Percentiles rank a stretch among this genome's conserved stretches.
Evolutionary conservation across 64 coral and sea anemone genomes (phyloP).

Genomic region (Pachyseris speciosa): DNA sequence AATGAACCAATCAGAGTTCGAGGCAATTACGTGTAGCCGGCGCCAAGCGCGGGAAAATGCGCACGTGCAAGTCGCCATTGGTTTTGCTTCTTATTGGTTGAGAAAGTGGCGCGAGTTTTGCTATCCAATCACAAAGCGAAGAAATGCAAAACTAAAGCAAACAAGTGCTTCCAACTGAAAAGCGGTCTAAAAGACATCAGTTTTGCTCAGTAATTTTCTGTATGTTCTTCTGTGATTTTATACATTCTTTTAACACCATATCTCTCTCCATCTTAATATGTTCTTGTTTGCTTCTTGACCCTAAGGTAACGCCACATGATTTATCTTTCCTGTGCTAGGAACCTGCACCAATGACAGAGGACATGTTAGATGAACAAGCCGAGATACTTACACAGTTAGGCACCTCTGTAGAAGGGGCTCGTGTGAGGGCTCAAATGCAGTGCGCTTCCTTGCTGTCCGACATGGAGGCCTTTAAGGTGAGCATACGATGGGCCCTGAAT

Average conservation of each 20-base stretch:
- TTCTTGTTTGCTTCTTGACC: not conserved
- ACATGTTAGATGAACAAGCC: constrained; percentile 96
- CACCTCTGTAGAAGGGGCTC: constrained; percentile 92
- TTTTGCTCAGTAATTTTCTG: too few species aligned
- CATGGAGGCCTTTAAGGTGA: constrained; percentile 99
- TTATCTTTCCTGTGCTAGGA: constrained; percentile 43
- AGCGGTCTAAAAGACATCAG: not conserved
- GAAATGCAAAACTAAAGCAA: too few species aligned
- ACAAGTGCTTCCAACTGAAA: too few species aligned
- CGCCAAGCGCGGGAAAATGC: too few species aligned
- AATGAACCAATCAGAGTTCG: too few species aligned
- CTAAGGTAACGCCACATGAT: not conserved
- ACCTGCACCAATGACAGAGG: constrained; percentile 99
- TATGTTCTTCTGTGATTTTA: too few species aligned
- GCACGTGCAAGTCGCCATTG: too few species aligned
- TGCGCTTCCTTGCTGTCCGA: constrained; percentile 95
- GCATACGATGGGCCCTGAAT: too few species aligned
- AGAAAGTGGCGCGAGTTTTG: too few species aligned
- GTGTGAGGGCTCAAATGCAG: constrained; percentile 98
- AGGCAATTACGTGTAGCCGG: too few species aligned
- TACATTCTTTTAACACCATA: not conserved
- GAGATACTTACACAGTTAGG: constrained; percentile 95
- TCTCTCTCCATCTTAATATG: not conserved
- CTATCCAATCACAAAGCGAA: too few species aligned
- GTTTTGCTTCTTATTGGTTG: too few species aligned